Percentiles rank a stretch among this genome's conserved stretches.
Conservation (phyloP, 2,113 vertebrate genomes). For the Melozone crissalis region DNA sequence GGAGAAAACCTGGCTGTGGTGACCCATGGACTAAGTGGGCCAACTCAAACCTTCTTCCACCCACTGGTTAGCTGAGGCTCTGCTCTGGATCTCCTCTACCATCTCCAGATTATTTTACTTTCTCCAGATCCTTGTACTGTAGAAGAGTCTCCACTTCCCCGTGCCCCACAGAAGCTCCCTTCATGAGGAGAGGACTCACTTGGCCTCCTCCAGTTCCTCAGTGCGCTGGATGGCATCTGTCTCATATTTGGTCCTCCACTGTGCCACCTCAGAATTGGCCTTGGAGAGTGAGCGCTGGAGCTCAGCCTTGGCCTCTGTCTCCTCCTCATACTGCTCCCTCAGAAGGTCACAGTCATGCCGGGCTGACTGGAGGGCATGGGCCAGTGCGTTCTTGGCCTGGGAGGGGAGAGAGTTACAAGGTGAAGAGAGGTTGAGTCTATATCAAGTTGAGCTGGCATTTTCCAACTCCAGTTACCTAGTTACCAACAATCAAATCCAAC, state of each 20-base stretch:
- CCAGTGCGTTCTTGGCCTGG: constrained; percentile 85
- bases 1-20: not conserved
- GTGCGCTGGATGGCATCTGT: constrained; percentile 83
- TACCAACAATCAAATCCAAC: not conserved
- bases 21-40: not conserved
- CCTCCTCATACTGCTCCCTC: constrained; percentile 87
- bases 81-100: not conserved
- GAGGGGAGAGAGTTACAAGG: not conserved
- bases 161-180: not conserved
- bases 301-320: constrained; percentile 86
- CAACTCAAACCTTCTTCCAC: not conserved
- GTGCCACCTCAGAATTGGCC: constrained; percentile 1
- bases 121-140: not conserved
- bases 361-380: constrained; percentile 79
- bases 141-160: not conserved
- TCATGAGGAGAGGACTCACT: not conserved
- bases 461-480: not conserved
- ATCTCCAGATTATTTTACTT: not conserved
- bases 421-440: not conserved
- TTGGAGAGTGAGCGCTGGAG: constrained; percentile 65
- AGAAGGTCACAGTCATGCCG: constrained; percentile 86
- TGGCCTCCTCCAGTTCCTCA: not conserved
- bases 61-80: not conserved
- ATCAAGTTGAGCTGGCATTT: not conserved
- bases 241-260: constrained; percentile 65